phyloP scores from a whole-genome alignment of 2,113 vertebrate genomes.

The Galemys pyrenaicus region DNA sequence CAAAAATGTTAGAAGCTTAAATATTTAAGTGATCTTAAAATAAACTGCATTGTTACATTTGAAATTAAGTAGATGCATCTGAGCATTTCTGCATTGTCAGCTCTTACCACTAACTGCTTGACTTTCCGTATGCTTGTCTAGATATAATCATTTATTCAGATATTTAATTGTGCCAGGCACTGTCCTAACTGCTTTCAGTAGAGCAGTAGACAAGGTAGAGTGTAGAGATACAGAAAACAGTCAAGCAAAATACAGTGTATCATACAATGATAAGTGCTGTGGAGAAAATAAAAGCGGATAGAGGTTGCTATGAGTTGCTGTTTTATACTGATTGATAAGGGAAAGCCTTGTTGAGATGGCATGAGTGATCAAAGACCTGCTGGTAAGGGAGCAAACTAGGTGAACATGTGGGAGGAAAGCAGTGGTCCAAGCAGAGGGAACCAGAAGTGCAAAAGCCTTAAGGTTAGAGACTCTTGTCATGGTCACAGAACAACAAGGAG shows the following conservation, averaged over 20 bases:
- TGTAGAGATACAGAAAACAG: background rate
- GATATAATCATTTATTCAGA: background rate
- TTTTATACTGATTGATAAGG: background rate
- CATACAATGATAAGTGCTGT: background rate
- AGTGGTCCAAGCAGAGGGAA: conserved; percentile 1
- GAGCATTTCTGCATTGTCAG: conserved; percentile 28
- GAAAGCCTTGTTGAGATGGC: background rate
- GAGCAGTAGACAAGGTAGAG: background rate
- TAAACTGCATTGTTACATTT: background rate
- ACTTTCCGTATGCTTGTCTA: background rate
- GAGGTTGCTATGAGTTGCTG: background rate
- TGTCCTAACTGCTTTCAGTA: background rate
- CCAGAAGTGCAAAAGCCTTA: background rate
- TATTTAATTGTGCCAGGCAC: background rate
- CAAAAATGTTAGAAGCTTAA: background rate
- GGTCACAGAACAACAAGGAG: background rate
- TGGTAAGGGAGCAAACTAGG: background rate
- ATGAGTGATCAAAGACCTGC: background rate
- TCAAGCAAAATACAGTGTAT: background rate
- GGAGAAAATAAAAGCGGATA: background rate
- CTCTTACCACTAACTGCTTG: background rate
- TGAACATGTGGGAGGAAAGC: background rate
- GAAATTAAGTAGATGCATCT: background rate
- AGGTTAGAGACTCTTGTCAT: background rate
- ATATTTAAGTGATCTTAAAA: conserved; percentile 14